Percentiles rank a stretch among this genome's conserved stretches.
These are phyloP conservation scores for Nerophis ophidion DNA, from an alignment of 2,113 vertebrate genomes.

Conservation along the genomic window DNA sequence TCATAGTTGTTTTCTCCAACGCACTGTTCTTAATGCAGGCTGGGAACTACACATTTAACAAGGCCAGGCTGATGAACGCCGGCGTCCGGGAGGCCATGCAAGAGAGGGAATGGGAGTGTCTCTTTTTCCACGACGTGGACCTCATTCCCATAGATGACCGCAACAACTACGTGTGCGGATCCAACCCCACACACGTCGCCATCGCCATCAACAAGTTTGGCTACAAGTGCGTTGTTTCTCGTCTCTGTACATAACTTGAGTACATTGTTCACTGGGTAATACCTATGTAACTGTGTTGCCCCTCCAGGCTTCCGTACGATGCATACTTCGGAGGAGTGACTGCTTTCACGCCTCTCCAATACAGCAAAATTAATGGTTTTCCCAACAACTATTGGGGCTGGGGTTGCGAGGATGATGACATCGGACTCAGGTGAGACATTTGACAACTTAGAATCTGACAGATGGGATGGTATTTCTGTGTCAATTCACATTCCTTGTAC, in stretches of 20 bases:
- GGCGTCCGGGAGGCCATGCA: no score
- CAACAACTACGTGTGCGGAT: no score
- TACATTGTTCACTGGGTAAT: background rate
- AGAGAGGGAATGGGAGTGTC: no score
- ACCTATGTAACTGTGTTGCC: background rate
- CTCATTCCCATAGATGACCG: no score
- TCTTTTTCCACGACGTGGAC: no score
- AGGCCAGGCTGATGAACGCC: no score
- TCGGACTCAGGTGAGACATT: slow-evolving; percentile 69
- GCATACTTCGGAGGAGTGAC: slow-evolving; percentile 78
- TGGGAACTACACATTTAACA: no score
- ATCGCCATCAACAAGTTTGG: slow-evolving; percentile 83
- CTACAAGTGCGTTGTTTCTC: slow-evolving; percentile 68
- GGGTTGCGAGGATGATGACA: slow-evolving; percentile 78
- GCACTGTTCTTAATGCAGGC: slow-evolving; percentile 36
- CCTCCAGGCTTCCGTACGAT: slow-evolving; percentile 72
- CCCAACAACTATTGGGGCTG: slow-evolving; percentile 79
- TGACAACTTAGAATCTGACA: no score
- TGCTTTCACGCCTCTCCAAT: slow-evolving; percentile 71
- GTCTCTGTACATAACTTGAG: no score
- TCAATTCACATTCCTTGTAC: no score
- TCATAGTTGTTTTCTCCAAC: background rate
- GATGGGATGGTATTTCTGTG: no score
- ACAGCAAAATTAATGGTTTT: slow-evolving; percentile 79
- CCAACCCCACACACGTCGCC: slow-evolving; percentile 74